Conservation (phyloP, 2,797 vertebrate genomes). For the Tapera naevia region DNA sequence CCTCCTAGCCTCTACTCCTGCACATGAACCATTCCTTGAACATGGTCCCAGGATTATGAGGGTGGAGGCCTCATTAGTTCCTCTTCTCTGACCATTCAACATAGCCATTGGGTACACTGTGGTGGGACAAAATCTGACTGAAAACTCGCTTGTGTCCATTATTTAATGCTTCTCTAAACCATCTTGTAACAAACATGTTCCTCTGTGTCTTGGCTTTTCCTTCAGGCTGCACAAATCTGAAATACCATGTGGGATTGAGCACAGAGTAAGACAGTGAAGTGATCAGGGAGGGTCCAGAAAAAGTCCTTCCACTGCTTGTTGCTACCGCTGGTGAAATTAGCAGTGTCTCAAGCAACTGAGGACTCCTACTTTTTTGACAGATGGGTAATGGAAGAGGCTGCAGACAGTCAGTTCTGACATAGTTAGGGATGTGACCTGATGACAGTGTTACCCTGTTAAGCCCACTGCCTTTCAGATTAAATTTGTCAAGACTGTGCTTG, state of each 20-base stretch:
- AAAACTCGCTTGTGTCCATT: neutral
- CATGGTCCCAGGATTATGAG: neutral
- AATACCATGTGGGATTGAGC: fast-evolving
- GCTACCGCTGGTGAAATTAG: neutral
- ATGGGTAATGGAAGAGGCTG: neutral
- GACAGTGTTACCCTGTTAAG: neutral
- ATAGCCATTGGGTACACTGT: neutral
- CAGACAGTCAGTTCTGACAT: neutral
- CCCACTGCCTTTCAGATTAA: constrained; percentile 17
- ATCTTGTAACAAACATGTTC: neutral
- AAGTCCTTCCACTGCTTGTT: neutral
- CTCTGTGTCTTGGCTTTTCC: neutral
- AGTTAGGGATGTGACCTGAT: neutral
- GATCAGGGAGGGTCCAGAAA: neutral
- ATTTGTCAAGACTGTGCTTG: constrained; percentile 24
- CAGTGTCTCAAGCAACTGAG: neutral
- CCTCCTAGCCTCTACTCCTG: neutral
- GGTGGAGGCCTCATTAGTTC: neutral
- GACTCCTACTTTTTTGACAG: neutral
- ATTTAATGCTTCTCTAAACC: neutral
- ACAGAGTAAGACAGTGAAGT: neutral
- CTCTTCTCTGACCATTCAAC: neutral
- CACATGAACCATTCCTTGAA: neutral
- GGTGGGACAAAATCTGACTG: neutral
- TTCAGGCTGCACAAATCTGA: neutral